Percentiles rank a stretch among this genome's conserved stretches.
Conservation (phyloP, 2,113 vertebrate genomes). For the Caretta caretta region DNA sequence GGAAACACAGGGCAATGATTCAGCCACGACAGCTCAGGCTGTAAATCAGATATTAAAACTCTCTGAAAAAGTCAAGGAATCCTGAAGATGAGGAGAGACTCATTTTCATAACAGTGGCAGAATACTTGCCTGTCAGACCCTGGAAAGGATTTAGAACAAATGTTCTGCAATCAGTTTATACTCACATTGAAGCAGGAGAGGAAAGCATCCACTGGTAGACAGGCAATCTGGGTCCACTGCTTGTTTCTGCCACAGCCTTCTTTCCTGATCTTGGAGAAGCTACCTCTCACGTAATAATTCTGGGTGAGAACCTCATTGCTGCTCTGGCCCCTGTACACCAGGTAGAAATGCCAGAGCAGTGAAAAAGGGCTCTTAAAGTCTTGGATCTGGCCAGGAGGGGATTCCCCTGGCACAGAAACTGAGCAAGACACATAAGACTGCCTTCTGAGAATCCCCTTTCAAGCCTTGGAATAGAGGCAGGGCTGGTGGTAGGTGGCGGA, state of each 20-base stretch:
- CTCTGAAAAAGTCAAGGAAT: neutral
- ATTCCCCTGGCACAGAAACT: no score
- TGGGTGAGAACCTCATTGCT: no score
- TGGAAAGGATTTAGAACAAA: conserved; percentile 1
- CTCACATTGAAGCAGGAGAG: neutral
- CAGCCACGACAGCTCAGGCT: neutral
- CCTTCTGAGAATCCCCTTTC: no score
- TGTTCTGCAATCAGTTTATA: conserved; percentile 1
- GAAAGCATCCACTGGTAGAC: neutral
- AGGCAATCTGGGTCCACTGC: neutral
- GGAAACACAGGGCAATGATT: neutral
- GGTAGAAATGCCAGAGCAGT: no score
- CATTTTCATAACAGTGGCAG: conserved; percentile 15
- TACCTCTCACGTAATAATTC: no score
- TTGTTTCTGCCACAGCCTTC: neutral
- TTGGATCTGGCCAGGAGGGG: no score
- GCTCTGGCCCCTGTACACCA: no score
- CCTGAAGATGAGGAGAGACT: neutral
- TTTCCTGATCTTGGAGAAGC: no score
- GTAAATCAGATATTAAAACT: neutral
- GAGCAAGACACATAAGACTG: no score
- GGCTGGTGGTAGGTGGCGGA: no score
- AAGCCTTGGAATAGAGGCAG: no score
- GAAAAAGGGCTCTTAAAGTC: no score
- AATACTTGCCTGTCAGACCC: neutral